These are phyloP conservation scores for Salvelinus sp. DNA, from an alignment of 2,113 vertebrate genomes.

Conservation along the genomic window DNA sequence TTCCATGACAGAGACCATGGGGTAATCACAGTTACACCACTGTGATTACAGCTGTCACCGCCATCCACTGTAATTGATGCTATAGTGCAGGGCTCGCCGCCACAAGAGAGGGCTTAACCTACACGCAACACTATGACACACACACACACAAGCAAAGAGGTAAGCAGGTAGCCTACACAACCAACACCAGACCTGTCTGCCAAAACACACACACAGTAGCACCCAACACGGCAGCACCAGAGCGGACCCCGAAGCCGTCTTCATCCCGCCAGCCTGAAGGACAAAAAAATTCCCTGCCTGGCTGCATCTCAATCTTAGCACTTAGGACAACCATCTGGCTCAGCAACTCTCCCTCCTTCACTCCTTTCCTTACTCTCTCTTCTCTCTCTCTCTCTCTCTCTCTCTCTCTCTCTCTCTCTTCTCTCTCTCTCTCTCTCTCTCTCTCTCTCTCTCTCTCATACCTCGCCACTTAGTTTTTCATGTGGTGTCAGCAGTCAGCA, in stretches of 20 bases:
- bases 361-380: conserved; percentile 14
- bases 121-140: conserved; percentile 22
- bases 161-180: conserved; percentile 6
- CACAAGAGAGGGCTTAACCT: conserved; percentile 30
- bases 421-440: conserved; percentile 32
- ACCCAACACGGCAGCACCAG: conserved; percentile 33
- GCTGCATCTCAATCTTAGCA: conserved; percentile 51
- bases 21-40: conserved; percentile 82
- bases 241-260: conserved; percentile 41
- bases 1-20: conserved; percentile 78
- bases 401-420: conserved; percentile 32
- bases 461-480: conserved; percentile 49
- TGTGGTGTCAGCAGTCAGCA: conserved; percentile 63
- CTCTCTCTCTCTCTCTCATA: conserved; percentile 23
- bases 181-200: conserved; percentile 23
- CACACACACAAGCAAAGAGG: conserved; percentile 28
- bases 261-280: conserved; percentile 50
- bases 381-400: conserved; percentile 32
- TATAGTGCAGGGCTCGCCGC: conserved; percentile 76
- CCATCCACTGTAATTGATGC: conserved; percentile 84
- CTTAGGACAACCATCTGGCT: conserved; percentile 66
- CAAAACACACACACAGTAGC: conserved; percentile 28
- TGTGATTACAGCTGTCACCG: conserved; percentile 89
- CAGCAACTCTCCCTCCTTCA: conserved; percentile 43
- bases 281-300: conserved; percentile 61